Evolutionary conservation across 2,797 vertebrate genomes (phyloP), one percentile per base, ranked within the genome.

Genomic region (Sebastes vulpes): DNA sequence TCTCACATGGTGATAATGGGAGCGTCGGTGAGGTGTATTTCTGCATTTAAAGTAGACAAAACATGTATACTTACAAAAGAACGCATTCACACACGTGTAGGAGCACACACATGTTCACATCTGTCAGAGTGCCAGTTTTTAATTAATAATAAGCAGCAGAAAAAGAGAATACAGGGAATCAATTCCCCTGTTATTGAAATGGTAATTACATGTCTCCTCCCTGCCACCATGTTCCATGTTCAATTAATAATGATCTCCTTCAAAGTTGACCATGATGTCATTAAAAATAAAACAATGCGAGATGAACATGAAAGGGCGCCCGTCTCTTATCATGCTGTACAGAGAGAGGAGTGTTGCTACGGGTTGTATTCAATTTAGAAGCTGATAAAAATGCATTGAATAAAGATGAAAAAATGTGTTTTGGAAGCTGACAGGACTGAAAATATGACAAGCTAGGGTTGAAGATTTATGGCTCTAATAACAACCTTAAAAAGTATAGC

Each of bases 191-290:
- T 78, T 75, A 89, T 70, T 90, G 77, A 90, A 88, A 92, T 88
- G 79, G 26, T 92, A 92, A 94, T 94, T 86, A 72, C 58, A 58
- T 82, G 42, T 54, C 64, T 67, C 38, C 72, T 79, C 60, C 31
- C 71, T 72, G 75, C 52, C 76, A 82, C 60, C 1, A 38, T 63
- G 54, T 79, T 77, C 72, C 56, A 58, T 61, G 59, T 84, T 83
- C 69, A 82, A 72, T 89, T 84, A 85, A 90, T 91, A 72, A 90
- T 91, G 52, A 80, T 72, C 57, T 73, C 63, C 75, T 81, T 91
- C 77, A 88, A 69, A 83, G 65, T 48, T 61, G 54, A 83, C 56
- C 75, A 72, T 25, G 60, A 86, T 72, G 82, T 74, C 75, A 76
- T 76, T 82, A 79, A 82, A 85, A 84, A 65, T 78, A 83, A 83